Evolutionary conservation across 2,888 invertebrate species (phyloP), one percentile per base, ranked within the genome.

Genomic region (Bimastos eiseni): DNA sequence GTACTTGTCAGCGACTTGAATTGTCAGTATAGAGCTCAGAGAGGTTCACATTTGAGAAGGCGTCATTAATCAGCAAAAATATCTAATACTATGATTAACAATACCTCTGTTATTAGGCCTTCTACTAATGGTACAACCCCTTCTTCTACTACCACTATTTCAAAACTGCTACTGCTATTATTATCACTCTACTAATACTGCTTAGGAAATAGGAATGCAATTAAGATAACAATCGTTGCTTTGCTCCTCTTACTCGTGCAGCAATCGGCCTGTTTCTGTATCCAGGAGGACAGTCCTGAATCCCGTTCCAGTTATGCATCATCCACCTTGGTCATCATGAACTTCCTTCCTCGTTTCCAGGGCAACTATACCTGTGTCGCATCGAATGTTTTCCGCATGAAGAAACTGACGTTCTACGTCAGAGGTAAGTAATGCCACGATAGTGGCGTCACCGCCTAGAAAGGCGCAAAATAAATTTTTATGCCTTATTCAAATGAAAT

Each of bases 311-410:
- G 89, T 38, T 92, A 93, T 88, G 89, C 91, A 5, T 92, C 92
- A 36, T 93, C 93, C n/a, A 93, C 93, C 4, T 91, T 93, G 83
- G 92, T 93, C 89, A 92, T 93, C 92, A 93, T 92, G 91, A 90
- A 91, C 55, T 93, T 92, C 44, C 49, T 91, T 30, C 90, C 91
- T 21, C 89, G 91, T n/a, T 91, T 92, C 88, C 92, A 91, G 37
- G 93, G 92, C 90, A 92, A 93, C 90, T 93, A 92, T 91, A 92
- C 93, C 24, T 93, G 93, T 89, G 91, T 92, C 30, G 93, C 92
- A 33, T 91, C 91, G 89, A 93, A 92, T 90, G 90, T 91, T 83
- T 93, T 92, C 92, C 90, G 93, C 33, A 91, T 91, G 89, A 92
- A 91, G 89, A 90, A 91, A 49, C 89, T 91, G 89, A 90, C 91